phyloP scores from a whole-genome alignment of 2,113 vertebrate species.

The Oryzias woworae region DNA sequence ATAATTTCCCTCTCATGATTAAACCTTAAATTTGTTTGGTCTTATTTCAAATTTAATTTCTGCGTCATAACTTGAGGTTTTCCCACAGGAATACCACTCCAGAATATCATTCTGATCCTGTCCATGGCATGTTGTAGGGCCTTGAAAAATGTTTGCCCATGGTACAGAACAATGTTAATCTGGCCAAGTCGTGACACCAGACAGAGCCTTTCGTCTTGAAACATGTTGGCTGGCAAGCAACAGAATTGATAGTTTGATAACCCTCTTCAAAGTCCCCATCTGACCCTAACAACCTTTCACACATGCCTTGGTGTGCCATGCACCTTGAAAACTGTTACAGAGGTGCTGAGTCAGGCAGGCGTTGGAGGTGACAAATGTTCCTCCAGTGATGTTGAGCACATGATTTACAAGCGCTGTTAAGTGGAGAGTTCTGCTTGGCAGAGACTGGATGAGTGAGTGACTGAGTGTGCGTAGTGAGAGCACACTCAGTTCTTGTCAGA shows the following conservation, averaged over 20 bases:
- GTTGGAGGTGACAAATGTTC: constrained; percentile 64
- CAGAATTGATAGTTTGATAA: constrained; percentile 47
- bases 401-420: constrained; percentile 71
- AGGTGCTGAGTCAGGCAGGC: constrained; percentile 63
- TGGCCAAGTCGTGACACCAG: background rate
- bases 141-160: too few relatives aligned
- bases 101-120: too few relatives aligned
- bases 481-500: constrained; percentile 4
- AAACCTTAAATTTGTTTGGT: too few relatives aligned
- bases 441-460: constrained; percentile 19
- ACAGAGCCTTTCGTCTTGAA: constrained; percentile 5
- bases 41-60: too few relatives aligned
- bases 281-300: constrained; percentile 36
- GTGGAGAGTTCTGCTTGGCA: constrained; percentile 44
- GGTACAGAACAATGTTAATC: too few relatives aligned
- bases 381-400: constrained; percentile 54
- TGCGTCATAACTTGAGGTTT: too few relatives aligned
- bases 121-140: too few relatives aligned
- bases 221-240: constrained; percentile 24
- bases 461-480: constrained; percentile 10
- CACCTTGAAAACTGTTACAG: constrained; percentile 52
- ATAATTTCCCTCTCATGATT: too few relatives aligned
- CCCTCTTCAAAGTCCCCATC: constrained; percentile 31
- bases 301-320: constrained; percentile 3
- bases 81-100: too few relatives aligned